These are phyloP conservation scores for Vimba vimba DNA, from an alignment of 2,113 vertebrate genomes.

Conservation along the genomic window DNA sequence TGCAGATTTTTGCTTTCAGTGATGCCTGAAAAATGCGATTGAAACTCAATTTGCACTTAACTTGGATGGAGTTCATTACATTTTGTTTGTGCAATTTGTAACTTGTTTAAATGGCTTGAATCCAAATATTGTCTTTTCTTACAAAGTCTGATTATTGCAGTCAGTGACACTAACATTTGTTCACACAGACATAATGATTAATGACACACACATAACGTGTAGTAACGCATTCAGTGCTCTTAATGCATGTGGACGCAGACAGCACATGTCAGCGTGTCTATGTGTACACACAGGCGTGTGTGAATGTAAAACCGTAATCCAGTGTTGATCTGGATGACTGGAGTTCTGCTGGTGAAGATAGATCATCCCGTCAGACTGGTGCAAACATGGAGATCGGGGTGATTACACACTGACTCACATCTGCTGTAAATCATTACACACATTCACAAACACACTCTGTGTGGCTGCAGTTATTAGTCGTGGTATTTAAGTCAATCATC, in stretches of 20 bases:
- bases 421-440: neutral
- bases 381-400: constrained; percentile 10
- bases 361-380: neutral
- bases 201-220: neutral
- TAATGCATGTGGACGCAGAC: neutral
- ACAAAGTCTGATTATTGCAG: neutral
- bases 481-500: neutral
- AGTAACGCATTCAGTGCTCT: neutral
- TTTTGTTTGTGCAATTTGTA: neutral
- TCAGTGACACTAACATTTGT: neutral
- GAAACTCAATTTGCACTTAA: neutral
- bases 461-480: neutral
- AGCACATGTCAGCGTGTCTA: neutral
- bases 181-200: too few relatives aligned
- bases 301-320: neutral
- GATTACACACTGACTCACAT: neutral
- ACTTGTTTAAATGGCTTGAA: neutral
- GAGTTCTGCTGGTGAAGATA: neutral
- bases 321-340: neutral
- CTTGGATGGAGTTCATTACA: neutral
- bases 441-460: neutral
- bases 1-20: neutral
- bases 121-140: neutral
- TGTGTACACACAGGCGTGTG: constrained; percentile 12
- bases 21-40: neutral